A percentile compares a stretch with the other conserved stretches of the same genome.
Conservation (phyloP, 2,888 invertebrate genomes). For the Ochropacha duplaris region DNA sequence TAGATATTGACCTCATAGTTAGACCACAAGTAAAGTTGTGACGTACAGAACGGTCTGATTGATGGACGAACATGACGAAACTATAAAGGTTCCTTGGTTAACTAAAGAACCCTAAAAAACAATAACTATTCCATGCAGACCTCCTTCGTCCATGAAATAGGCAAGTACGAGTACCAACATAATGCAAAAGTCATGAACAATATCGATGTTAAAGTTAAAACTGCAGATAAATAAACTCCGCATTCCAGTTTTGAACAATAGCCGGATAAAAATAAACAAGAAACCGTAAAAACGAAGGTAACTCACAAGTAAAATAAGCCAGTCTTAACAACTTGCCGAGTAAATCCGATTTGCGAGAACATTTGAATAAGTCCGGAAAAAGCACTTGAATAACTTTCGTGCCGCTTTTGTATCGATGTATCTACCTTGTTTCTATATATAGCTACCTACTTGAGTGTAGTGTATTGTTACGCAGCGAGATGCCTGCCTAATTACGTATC, state of each 20-base stretch:
- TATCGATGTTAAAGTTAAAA: neutral
- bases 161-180: no score
- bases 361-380: slow-evolving; percentile 71
- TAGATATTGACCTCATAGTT: no score
- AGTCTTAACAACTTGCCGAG: slow-evolving; percentile 70
- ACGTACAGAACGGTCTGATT: no score
- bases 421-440: neutral
- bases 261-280: slow-evolving; percentile 49
- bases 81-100: no score
- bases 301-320: slow-evolving; percentile 64
- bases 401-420: neutral
- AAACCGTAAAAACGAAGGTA: slow-evolving; percentile 45
- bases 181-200: neutral
- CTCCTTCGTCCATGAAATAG: no score
- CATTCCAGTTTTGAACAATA: slow-evolving; percentile 19
- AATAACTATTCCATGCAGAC: no score
- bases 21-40: no score
- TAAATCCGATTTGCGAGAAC: slow-evolving; percentile 72
- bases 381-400: slow-evolving; percentile 10
- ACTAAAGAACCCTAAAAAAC: no score
- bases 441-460: neutral
- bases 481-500: neutral
- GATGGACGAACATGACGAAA: no score
- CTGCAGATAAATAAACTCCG: neutral
- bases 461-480: neutral